Base-by-base conservation (phyloP, 2,797 vertebrate species). In the Apodemus agrarius region DNA sequence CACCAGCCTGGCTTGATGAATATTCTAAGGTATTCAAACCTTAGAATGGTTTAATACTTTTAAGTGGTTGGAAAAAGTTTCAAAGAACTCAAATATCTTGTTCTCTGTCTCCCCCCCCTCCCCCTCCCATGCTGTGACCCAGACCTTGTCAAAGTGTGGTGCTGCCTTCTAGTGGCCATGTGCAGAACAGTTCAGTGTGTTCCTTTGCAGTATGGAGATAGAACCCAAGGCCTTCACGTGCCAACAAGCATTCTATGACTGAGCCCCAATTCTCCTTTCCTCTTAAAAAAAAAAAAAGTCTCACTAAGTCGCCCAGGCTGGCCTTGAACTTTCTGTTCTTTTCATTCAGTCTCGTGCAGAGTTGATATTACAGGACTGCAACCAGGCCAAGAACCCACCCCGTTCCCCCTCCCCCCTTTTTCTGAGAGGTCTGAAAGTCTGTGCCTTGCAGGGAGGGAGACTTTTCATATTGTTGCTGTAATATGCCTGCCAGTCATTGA, bases 1-100 rank as follows among this genome's bases (percentile, higher is more conserved):
- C 59, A 83, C 1, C 52, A 49, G 2, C 37, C 12, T 1, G 6
- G 34, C 11, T 26, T 34, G 1, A n/a, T 14, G 6, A 31, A 2
- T 89, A 13, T 34, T 92, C 79, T 92, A 37, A 49, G 79, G 5
- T 29, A 31, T 63, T 11, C 21, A 65, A 46, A 46, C 74, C 74
- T 78, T 86, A 92, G 61, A 57, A 78, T 74, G 26, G 13, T 49
- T 90, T 91, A 79, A 63, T 26, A 79, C 54, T 85, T 86, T 93
- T 31, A 34, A 76, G 69, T 4, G 24, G 16, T 19, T 86, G n/a
- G 65, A 65, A n/a, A 43, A 40, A 57, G 21, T 75, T 49, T 14
- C 29, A 52, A 89, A 93, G 24, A 65, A 75, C 29, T 79, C 87
- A 85, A 93, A 43, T 67, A 86, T 46, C 84, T 82, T 69, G 7